Evolutionary conservation across 2,797 vertebrate species (phyloP), one percentile per base, ranked within the genome.

Genomic region (Lycodopsis pacificus): DNA sequence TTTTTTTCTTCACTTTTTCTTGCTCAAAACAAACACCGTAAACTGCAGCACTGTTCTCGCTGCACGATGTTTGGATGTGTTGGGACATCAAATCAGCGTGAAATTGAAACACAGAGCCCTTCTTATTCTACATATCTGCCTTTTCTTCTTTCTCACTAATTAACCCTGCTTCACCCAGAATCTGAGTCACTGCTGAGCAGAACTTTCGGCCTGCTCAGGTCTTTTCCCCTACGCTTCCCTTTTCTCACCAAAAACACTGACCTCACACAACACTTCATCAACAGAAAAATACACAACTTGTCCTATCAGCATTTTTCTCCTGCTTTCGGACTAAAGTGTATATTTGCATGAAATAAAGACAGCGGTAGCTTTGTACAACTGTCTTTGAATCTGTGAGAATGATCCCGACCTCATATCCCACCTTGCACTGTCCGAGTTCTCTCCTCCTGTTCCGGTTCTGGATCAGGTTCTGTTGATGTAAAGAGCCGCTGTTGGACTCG

Each of bases 381-480:
- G 73, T 80, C 74, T 27, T 38, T 73, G 65, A 64, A 57, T 82
- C 75, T 83, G 73, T 83, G 88, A 82, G 90, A 89, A 83, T 82
- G 8, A 34, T 66, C 78, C 69, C 85, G 82, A 89, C 86, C 88
- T 84, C 49, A 32, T 66, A 64, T 79, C 86, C 88, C 86, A 81
- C 84, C 87, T 92, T 42, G n/a, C 38, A 63, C 86, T 46, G 78
- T 77, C 88, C 77, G 84, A 76, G 80, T 75, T 62, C 80, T 87
- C 78, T 81, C 78, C 83, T 88, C 75, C 81, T 73, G 83, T 76
- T 86, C 65, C 65, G 66, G 79, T 90, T 82, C 82, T 89, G 90
- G 89, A 86, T 91, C 87, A 69, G 88, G 88, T 89, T 92, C 81
- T 91, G 90, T 93, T 93, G 91, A 88, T 89, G 86, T 82, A 88